Evolutionary conservation across 1,140 invertebrate species (phyloP).

Genomic region (Trachelipus rathkii): DNA sequence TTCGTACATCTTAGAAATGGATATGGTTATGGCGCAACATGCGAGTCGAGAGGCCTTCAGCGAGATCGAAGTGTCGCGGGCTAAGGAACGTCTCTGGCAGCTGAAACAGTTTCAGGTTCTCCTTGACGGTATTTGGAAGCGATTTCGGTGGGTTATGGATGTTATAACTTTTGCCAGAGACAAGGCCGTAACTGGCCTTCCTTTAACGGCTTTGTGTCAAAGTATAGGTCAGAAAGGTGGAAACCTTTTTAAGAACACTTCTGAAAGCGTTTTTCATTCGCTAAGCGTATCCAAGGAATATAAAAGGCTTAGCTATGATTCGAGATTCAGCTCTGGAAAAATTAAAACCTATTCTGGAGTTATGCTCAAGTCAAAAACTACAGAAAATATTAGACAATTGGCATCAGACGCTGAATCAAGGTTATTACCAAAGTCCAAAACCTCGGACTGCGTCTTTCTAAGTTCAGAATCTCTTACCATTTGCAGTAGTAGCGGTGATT

Average conservation of each 20-base stretch:
- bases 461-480: not conserved
- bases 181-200: slow-evolving; percentile 51
- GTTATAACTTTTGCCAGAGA: slow-evolving; percentile 87
- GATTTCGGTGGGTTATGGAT: slow-evolving; percentile 89
- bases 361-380: slow-evolving; percentile 44
- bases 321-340: slow-evolving; percentile 30
- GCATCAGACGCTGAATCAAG: slow-evolving; percentile 35
- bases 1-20: slow-evolving; percentile 86
- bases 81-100: slow-evolving; percentile 75
- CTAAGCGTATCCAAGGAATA: slow-evolving; percentile 36
- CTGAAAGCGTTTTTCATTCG: slow-evolving; percentile 35
- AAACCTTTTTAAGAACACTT: not conserved
- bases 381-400: slow-evolving; percentile 39
- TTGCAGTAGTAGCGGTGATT: not conserved
- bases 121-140: slow-evolving; percentile 82
- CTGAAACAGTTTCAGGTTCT: slow-evolving; percentile 76
- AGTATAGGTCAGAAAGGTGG: not conserved
- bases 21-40: slow-evolving; percentile 84
- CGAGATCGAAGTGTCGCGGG: slow-evolving; percentile 72
- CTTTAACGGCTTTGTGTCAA: slow-evolving; percentile 26
- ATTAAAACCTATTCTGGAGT: slow-evolving; percentile 22
- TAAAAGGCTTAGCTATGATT: slow-evolving; percentile 42
- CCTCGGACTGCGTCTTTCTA: slow-evolving; percentile 35
- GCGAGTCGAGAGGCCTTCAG: slow-evolving; percentile 90
- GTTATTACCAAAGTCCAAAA: slow-evolving; percentile 44